Evolutionary conservation across 35 echinoderm and acorn worm species (phyloP).

Genomic region (Ophioderma brevispina): DNA sequence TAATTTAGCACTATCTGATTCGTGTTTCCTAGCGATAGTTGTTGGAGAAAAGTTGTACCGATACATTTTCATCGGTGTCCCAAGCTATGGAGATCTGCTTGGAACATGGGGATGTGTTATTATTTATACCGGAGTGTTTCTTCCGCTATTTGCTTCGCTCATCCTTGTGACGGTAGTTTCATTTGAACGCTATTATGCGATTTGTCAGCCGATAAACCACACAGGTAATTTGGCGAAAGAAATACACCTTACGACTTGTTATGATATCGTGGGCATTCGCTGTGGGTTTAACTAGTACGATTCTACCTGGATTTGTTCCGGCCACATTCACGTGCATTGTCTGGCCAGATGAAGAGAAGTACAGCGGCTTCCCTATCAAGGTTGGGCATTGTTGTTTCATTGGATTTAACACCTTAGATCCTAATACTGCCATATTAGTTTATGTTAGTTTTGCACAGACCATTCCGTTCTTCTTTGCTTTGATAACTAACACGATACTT

Average conservation of each 20-base stretch:
- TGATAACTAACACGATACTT: neutral
- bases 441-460: neutral
- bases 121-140: neutral
- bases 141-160: neutral
- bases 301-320: neutral
- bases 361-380: neutral
- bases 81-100: neutral
- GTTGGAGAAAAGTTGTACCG: neutral
- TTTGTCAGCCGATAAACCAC: neutral
- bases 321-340: neutral
- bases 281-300: neutral
- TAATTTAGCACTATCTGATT: constrained; percentile 16
- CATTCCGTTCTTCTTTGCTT: neutral
- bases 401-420: neutral
- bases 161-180: neutral
- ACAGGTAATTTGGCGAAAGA: neutral
- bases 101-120: constrained; percentile 5
- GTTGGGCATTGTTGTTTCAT: neutral
- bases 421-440: neutral
- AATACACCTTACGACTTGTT: neutral
- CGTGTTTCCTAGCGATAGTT: neutral
- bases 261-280: neutral
- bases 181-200: constrained; percentile 5
- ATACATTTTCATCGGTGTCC: neutral
- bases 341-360: neutral